These are phyloP conservation scores for Acanthisitta chloris DNA, from an alignment of 2,113 vertebrate species.

Conservation along the genomic window DNA sequence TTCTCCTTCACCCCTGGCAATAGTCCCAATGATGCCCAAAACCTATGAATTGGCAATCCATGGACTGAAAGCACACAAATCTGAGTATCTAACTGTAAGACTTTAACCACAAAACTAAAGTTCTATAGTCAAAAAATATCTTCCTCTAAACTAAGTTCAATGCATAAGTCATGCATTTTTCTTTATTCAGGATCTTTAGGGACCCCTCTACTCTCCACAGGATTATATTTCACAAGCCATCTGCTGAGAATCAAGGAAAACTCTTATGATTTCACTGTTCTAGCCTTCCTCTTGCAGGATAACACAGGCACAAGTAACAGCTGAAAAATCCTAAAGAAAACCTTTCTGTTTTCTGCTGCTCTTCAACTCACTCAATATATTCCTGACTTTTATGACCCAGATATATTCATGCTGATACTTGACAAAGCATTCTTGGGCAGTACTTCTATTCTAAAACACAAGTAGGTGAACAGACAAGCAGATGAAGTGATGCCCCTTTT, in stretches of 20 bases:
- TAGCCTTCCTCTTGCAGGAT: not conserved
- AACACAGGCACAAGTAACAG: not conserved
- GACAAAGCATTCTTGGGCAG: not conserved
- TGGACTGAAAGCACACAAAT: not conserved
- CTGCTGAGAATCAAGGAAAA: not conserved
- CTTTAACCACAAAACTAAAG: not conserved
- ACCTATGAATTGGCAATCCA: not conserved
- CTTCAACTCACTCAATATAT: not conserved
- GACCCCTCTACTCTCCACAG: not conserved
- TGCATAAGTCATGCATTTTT: not conserved
- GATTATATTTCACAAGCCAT: conserved; percentile 37
- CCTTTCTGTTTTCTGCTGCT: not conserved
- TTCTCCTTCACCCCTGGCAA: not conserved
- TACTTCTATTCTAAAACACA: not conserved
- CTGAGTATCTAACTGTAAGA: not conserved
- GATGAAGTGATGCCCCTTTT: not conserved
- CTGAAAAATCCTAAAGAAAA: not conserved
- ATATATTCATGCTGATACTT: not conserved
- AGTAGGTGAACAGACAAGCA: not conserved
- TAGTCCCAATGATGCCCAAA: not conserved
- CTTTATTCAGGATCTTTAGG: not conserved
- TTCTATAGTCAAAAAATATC: not conserved
- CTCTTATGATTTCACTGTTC: not conserved
- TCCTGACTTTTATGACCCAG: not conserved
- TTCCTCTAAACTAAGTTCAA: not conserved